A percentile compares a stretch with the other conserved stretches of the same genome.
phyloP scores from a whole-genome alignment of 2,113 vertebrate genomes.

The Hucho hucho region DNA sequence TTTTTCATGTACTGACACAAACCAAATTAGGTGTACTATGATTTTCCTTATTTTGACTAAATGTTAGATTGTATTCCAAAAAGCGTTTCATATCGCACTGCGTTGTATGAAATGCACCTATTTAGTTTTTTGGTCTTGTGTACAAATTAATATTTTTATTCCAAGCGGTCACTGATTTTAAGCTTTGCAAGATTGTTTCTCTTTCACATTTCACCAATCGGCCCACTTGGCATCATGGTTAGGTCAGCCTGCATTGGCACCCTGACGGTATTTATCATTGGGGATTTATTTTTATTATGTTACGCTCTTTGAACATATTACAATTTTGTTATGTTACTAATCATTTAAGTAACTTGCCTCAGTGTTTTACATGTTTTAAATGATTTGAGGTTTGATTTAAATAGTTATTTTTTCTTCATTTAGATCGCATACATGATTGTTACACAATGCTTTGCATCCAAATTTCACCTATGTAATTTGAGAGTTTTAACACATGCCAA shows the following conservation, averaged over 20 bases:
- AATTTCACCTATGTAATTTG: background rate
- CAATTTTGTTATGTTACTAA: background rate
- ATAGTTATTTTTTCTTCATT: background rate
- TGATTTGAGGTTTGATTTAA: background rate
- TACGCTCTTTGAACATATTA: background rate
- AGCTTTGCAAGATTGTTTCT: background rate
- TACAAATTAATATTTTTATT: background rate
- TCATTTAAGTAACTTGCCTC: background rate
- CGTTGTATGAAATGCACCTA: background rate
- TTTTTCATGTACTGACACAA: background rate
- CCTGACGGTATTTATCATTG: background rate
- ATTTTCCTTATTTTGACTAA: slow-evolving; percentile 27
- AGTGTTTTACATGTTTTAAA: background rate
- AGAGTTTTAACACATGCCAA: background rate
- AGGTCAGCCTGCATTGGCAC: background rate
- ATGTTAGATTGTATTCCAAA: slow-evolving; percentile 13
- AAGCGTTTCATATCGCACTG: slow-evolving; percentile 13
- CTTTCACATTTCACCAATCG: background rate
- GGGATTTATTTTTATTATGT: background rate
- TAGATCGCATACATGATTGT: background rate
- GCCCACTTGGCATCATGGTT: no score
- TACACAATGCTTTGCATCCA: no score
- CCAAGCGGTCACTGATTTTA: background rate
- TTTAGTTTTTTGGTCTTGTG: background rate
- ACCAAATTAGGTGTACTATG: background rate